phyloP scores from a whole-genome alignment of 2,797 vertebrate species.

The Leptodactylus fallax region DNA sequence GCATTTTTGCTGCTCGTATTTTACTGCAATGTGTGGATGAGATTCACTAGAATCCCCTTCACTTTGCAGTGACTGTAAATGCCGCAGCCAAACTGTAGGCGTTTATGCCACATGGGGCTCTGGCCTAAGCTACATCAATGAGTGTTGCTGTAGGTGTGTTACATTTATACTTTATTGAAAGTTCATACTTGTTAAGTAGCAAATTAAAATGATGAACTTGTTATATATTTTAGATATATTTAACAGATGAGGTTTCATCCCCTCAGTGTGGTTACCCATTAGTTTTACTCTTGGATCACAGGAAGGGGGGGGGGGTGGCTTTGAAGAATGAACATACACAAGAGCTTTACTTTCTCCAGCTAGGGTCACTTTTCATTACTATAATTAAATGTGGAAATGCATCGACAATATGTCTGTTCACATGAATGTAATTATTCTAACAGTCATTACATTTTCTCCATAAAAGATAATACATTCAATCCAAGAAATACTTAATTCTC shows the following conservation, averaged over 20 bases:
- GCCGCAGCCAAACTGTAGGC: too few species aligned
- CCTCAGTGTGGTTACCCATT: not conserved
- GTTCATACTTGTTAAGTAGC: not conserved
- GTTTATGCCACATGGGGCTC: too few species aligned
- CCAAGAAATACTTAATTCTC: not conserved
- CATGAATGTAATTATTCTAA: slow-evolving; percentile 8
- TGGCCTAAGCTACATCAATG: not conserved
- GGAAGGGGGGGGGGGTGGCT: too few species aligned
- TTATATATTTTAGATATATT: not conserved
- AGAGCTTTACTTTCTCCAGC: slow-evolving; percentile 8
- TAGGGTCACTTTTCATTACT: slow-evolving; percentile 5
- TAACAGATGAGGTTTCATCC: slow-evolving; percentile 13
- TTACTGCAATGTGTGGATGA: too few species aligned
- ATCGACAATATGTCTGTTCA: slow-evolving; percentile 22
- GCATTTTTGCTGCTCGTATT: too few species aligned
- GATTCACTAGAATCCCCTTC: too few species aligned
- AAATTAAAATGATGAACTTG: not conserved
- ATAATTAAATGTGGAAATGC: slow-evolving; percentile 27
- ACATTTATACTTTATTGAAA: not conserved
- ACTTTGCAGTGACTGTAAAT: too few species aligned
- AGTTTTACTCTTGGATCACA: slow-evolving; percentile 23
- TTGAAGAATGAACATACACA: not conserved
- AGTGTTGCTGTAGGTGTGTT: not conserved
- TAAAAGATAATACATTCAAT: not conserved
- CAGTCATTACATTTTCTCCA: not conserved